Base-by-base conservation (phyloP, 1,140 invertebrate species). In the Drosophila azteca region DNA sequence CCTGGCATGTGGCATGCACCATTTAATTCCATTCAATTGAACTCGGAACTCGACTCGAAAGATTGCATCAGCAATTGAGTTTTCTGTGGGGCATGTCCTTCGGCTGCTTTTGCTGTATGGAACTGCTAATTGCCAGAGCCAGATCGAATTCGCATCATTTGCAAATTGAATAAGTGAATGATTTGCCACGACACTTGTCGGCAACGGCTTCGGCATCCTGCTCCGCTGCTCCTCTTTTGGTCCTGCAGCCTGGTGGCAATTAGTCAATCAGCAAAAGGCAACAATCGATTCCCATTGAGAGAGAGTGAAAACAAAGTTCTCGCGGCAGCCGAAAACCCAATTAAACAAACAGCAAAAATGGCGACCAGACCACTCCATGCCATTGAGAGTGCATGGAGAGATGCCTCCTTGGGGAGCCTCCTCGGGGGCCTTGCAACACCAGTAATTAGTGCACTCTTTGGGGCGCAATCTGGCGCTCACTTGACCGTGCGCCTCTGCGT, bases 1-100 rank as follows among this genome's bases (percentile, higher is more conserved):
- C 35, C 52, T 55, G 71, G 63, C 63, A 49, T 62, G 74, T 52
- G 49, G 64, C 74, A 24, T 24, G 24, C 59, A 76, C 58, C 74
- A 85, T 85, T 85, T 87, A 81, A 85, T 85, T 74, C 64, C 73
- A 74, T 87, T 87, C 84, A 85, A 87, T 85, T 87, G 81, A 62
- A 61, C 43, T 29, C 41, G 4, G 11, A 4, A 39, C 35, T 13
- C 35, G 11, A 35, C 9, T 20, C 8, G 31, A 31, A 67, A 76
- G 72, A 75, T 75, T 65, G 49, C 61, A 75, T 75, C 53, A 43
- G 39, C 71, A 75, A 68, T 71, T 68, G 55, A 43, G 35, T 51
- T 26, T 26, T 26, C 24, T 26, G 24, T 6, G 24, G 24, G 24
- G 24, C 24, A 5, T 26, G 24, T 35, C 29, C 29, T 7, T 8